Percentiles rank a stretch among this genome's conserved stretches.
Conservation (phyloP, 2,888 invertebrate species). For the Platypus cylindrus region DNA sequence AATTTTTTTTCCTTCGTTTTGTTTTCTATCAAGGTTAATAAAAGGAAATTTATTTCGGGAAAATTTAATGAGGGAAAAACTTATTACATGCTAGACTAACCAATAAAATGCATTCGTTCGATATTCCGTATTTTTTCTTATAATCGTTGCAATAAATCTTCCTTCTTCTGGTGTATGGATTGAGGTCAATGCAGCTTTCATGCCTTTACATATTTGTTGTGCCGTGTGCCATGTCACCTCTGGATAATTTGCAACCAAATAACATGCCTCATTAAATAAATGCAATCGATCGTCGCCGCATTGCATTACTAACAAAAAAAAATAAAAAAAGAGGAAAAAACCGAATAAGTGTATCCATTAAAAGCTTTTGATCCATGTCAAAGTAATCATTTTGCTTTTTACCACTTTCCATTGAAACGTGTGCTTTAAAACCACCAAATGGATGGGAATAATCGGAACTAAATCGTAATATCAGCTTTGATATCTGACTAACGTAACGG, state of each 20-base stretch:
- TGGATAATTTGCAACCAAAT: conserved; percentile 64
- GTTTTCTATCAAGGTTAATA: too few species aligned
- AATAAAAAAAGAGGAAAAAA: background rate
- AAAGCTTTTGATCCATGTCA: background rate
- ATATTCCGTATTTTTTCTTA: conserved; percentile 57
- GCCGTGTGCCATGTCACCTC: conserved; percentile 62
- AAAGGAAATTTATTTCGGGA: too few species aligned
- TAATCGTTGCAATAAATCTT: conserved; percentile 53
- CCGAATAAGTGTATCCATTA: background rate
- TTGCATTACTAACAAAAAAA: conserved; percentile 43
- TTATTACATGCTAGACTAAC: conserved; percentile 30
- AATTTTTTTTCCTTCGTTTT: too few species aligned
- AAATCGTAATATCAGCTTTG: conserved; percentile 54
- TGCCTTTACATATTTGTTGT: conserved; percentile 55
- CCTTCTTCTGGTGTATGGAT: conserved; percentile 57
- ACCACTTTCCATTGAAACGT: conserved; percentile 62
- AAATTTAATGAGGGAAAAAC: too few species aligned
- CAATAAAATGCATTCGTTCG: conserved; percentile 61
- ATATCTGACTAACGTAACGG: conserved; percentile 49
- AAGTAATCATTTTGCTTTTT: conserved; percentile 29
- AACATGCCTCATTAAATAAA: conserved; percentile 59
- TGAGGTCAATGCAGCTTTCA: conserved; percentile 58
- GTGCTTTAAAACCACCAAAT: conserved; percentile 61
- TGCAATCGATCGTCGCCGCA: conserved; percentile 59
- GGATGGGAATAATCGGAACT: conserved; percentile 66